A percentile compares a stretch with the other conserved stretches of the same genome.
These are phyloP conservation scores for Eupithecia exiguata DNA, from an alignment of 2,888 invertebrate genomes.

Conservation along the genomic window DNA sequence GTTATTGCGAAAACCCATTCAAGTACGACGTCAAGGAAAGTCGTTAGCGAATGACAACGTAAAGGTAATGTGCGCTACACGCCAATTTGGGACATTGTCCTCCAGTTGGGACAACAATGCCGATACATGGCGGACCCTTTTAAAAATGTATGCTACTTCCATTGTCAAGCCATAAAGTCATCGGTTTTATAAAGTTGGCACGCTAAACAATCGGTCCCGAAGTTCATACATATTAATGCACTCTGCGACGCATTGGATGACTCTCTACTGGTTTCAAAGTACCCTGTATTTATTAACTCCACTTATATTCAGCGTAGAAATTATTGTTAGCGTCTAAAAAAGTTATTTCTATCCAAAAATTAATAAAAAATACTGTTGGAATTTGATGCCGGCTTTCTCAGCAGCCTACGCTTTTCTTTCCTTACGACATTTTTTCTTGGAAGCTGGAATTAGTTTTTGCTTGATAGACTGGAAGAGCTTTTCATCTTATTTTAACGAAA, in stretches of 20 bases:
- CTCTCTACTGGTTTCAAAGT: constrained; percentile 54
- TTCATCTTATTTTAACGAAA: constrained; percentile 22
- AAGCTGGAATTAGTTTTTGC: not conserved
- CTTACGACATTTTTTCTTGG: not conserved
- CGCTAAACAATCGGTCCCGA: constrained; percentile 50
- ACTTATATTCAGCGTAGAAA: constrained; percentile 44
- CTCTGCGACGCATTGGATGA: constrained; percentile 60
- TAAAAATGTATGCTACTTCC: constrained; percentile 42
- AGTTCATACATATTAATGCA: constrained; percentile 71
- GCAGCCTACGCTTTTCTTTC: not conserved
- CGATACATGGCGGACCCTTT: constrained; percentile 27
- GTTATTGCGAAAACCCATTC: constrained; percentile 23
- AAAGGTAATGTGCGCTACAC: constrained; percentile 8
- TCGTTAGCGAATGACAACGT: constrained; percentile 21
- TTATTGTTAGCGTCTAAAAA: constrained; percentile 39
- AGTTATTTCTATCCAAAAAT: not conserved
- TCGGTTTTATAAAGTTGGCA: constrained; percentile 51
- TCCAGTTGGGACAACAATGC: constrained; percentile 21
- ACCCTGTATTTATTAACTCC: constrained; percentile 57
- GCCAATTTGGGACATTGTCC: constrained; percentile 15
- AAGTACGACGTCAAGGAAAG: constrained; percentile 17
- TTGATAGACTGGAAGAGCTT: constrained; percentile 8
- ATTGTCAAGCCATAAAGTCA: constrained; percentile 46
- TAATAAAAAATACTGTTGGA: constrained; percentile 38
- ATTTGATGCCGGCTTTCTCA: not conserved